Evolutionary conservation across 2,113 vertebrate genomes (phyloP), one percentile per base, ranked within the genome.

Genomic region (Onychostruthus taczanowskii): DNA sequence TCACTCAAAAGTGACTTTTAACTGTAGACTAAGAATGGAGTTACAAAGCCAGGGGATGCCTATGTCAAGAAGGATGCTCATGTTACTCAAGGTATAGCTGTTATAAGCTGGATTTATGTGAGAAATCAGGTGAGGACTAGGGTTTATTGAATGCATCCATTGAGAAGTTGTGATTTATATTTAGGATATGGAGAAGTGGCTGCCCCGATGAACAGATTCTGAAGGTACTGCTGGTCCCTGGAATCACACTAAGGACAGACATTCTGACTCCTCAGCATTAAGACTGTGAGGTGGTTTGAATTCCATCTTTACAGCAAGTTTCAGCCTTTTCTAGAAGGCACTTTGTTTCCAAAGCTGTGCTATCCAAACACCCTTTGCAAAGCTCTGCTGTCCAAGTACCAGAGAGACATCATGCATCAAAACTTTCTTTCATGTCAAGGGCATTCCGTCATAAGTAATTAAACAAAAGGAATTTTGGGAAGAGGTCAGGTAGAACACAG

Each of bases 361-460:
- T 52, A 28, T 27, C 24, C 15, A 64, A 84, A 74, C 12, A 62
- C 28, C 19, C 15, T 78, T 79, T 37, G 56, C 75, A 88, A 75
- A 88, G n/a, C 19, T 88, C 67, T 86, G 41, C 58, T 69, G 11
- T 30, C 13, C n/a, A 56, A 61, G 33, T 33, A 47, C 33, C 44
- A 79, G 44, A 75, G 26, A 59, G 18, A 50, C 11, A 63, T 26
- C 17, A 46, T 2, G 26, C 17, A 49, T 2, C 3, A 50, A 58
- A 75, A 27, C 16, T 27, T n/a, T 37, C 41, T 50, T 74, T 70
- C 50, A 35, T 8, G 22, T 66, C 24, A 52, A 69, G 23, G 17
- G 22, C 46, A 47, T 74, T 89, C 31, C 0, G 0, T 18, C 41
- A 24, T 11, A 28, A 16, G 35, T 4, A 39, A 76, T n/a, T 59